A percentile compares a stretch with the other conserved stretches of the same genome.
These are phyloP conservation scores for Scaptomyza tumidula DNA, from an alignment of 2,888 invertebrate genomes.

Conservation along the genomic window DNA sequence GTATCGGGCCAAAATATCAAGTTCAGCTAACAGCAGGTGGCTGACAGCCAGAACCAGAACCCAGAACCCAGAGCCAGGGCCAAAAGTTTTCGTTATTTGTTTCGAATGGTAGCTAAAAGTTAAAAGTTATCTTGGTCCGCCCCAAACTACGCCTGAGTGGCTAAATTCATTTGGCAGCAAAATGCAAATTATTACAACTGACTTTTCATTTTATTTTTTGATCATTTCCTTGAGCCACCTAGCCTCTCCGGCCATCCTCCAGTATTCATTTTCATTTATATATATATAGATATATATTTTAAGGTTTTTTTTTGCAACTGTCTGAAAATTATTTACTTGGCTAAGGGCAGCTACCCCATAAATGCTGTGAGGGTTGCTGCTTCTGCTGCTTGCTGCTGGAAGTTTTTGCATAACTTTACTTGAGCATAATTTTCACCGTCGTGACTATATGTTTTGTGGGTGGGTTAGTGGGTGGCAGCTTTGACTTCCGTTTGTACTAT, in stretches of 20 bases:
- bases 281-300: background rate
- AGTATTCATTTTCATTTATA: constrained; percentile 8
- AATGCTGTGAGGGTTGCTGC: constrained; percentile 46
- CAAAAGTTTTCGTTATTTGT: constrained; percentile 51
- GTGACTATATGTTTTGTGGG: background rate
- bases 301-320: constrained; percentile 29
- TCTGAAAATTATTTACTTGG: constrained; percentile 71
- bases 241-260: background rate
- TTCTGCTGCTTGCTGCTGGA: constrained; percentile 9
- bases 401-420: constrained; percentile 62
- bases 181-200: constrained; percentile 80
- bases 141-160: constrained; percentile 56
- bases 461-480: constrained; percentile 12
- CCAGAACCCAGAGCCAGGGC: constrained; percentile 11
- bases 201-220: constrained; percentile 60
- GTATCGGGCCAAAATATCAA: constrained; percentile 58
- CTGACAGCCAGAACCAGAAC: constrained; percentile 30
- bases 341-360: constrained; percentile 47
- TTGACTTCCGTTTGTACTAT: constrained; percentile 59
- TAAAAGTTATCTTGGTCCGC: constrained; percentile 63
- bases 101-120: constrained; percentile 70
- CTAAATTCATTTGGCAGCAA: constrained; percentile 79
- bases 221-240: constrained; percentile 36
- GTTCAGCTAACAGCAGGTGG: constrained; percentile 70
- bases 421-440: constrained; percentile 55